Percentiles rank a stretch among this genome's conserved stretches.
phyloP scores from a whole-genome alignment of 2,113 vertebrate genomes.

The Smithornis capensis region DNA sequence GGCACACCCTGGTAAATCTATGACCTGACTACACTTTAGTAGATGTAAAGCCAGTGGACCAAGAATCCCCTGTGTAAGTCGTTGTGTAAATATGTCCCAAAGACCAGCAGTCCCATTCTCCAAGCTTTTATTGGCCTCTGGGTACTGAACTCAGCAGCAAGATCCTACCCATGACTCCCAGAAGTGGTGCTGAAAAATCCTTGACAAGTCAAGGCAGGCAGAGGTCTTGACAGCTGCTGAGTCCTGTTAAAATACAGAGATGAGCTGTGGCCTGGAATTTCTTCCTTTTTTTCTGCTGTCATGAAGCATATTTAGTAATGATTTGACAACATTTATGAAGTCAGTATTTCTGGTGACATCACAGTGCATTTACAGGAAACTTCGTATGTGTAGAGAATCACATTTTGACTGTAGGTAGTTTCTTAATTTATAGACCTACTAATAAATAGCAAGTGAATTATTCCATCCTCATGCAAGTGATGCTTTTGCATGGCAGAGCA shows the following conservation, averaged over 20 bases:
- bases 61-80: background rate
- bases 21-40: background rate
- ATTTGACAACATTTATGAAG: background rate
- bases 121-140: background rate
- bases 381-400: background rate
- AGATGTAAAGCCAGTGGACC: background rate
- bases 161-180: background rate
- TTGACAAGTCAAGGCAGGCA: background rate
- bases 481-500: background rate
- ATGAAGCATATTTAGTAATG: background rate
- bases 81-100: background rate
- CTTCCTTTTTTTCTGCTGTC: background rate
- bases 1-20: background rate
- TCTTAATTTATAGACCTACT: background rate
- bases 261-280: background rate
- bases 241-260: background rate
- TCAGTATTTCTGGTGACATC: background rate
- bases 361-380: background rate
- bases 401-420: background rate
- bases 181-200: background rate
- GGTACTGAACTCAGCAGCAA: background rate
- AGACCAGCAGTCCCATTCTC: background rate
- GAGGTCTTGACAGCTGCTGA: background rate
- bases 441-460: background rate
- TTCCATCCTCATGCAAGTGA: background rate